Evolutionary conservation across 1,140 invertebrate genomes (phyloP), one percentile per base, ranked within the genome.

Genomic region (Drosophila insularis): DNA sequence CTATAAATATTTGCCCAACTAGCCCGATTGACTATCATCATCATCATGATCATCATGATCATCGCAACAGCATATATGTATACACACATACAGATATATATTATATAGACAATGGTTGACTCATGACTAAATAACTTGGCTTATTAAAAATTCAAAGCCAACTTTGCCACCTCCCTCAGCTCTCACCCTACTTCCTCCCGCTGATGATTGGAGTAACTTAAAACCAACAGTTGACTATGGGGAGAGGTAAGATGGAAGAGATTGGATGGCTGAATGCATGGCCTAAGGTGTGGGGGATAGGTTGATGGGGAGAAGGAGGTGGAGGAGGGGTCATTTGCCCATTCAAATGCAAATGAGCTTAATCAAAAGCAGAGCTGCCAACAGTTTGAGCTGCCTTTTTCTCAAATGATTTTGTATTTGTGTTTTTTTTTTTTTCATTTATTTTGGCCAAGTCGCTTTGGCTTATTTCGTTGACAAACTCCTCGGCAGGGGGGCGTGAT

Each of bases 261-360:
- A 8, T 8, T 35, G 32, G 32, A 1, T 27, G 1, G 1, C 27
- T 27, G 27, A 11, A 35, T 35, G 32, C 32, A 35, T 11, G 32
- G 27, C 23, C 23, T 4, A 27, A 6, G 27, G 14, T 5, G 40
- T 7, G 3, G 3, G n/a, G n/a, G n/a, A 6, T 43, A 17, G 40
- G 6, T 7, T 17, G 13, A 8, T 17, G 27, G 13, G 4, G 21
- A 4, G n/a, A 4, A 46, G 27, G 19, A 37, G 46, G 37, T 23
- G 21, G 46, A 46, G 27, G 19, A 50, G 46, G 37, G 46, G 46
- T 43, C 65, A 63, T 27, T 27, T 27, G 62, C 62, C 14, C 81
- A 86, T 86, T 87, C 79, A 86, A 69, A 86, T 86, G 82, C 82
- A 86, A 86, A 86, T 86, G 82, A 86, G 82, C 82, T 87, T 87